Conservation (phyloP, 1,140 invertebrate genomes). For the Harpegnathos saltator region DNA sequence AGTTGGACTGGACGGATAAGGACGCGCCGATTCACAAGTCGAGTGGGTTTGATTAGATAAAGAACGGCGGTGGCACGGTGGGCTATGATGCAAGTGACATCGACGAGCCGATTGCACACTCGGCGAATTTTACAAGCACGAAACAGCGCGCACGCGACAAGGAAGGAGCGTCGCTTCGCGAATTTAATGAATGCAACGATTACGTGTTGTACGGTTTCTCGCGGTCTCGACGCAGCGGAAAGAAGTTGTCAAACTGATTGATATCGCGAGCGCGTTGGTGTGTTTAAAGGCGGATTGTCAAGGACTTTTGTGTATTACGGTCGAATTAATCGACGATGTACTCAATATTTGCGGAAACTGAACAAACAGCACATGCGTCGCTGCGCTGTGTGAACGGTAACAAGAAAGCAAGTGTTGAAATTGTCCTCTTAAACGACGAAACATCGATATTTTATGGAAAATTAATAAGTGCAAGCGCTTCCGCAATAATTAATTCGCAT, state of each 20-base stretch:
- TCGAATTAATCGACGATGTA: conserved; percentile 1
- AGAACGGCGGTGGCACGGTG: not conserved
- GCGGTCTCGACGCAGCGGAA: not conserved
- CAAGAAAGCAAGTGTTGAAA: no score
- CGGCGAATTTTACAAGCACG: not conserved
- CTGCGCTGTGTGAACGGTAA: no score
- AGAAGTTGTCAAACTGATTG: conserved; percentile 10
- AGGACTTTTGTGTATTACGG: not conserved
- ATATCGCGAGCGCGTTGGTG: not conserved
- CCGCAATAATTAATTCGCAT: no score
- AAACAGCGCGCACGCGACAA: not conserved
- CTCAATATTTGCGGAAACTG: conserved; percentile 18
- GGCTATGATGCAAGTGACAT: conserved; percentile 5
- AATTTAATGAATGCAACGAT: not conserved
- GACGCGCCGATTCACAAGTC: conserved; percentile 18
- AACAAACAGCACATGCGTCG: no score
- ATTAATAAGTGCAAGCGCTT: no score
- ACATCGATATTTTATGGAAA: no score
- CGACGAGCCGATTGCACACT: not conserved
- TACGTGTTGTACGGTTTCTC: not conserved
- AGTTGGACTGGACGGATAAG: conserved; percentile 22
- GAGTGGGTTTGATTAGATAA: conserved; percentile 53
- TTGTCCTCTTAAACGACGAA: no score
- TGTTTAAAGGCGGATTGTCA: not conserved
- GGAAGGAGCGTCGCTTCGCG: not conserved